phyloP scores from a whole-genome alignment of 2,797 vertebrate genomes.

The Ambastaia sidthimunki region DNA sequence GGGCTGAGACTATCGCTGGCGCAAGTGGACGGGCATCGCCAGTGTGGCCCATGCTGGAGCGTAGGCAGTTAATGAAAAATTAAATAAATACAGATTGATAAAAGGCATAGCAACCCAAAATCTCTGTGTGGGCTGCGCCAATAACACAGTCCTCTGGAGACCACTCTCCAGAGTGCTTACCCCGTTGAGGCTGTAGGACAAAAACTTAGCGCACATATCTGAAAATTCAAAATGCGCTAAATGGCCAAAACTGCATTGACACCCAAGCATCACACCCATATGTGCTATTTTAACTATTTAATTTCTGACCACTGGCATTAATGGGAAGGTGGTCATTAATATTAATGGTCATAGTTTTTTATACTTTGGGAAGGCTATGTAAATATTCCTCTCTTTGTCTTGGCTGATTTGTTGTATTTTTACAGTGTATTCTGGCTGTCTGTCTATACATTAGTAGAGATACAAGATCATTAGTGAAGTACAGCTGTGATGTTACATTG shows the following conservation, averaged over 20 bases:
- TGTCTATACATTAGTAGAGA: too few species aligned
- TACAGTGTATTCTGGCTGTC: too few species aligned
- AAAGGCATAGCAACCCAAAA: slow-evolving; percentile 60
- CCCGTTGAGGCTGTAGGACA: slow-evolving; percentile 32
- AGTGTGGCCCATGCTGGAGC: slow-evolving; percentile 56
- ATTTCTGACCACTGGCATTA: too few species aligned
- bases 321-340: too few species aligned
- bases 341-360: too few species aligned
- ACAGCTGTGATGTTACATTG: too few species aligned
- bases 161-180: slow-evolving; percentile 27
- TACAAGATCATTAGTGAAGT: too few species aligned
- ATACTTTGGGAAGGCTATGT: too few species aligned
- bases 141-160: slow-evolving; percentile 38
- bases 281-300: not conserved
- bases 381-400: too few species aligned
- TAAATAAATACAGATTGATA: slow-evolving; percentile 37
- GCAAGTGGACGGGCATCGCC: slow-evolving; percentile 59
- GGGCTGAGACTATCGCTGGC: slow-evolving; percentile 58
- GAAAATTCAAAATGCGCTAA: slow-evolving; percentile 21
- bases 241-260: not conserved
- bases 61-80: slow-evolving; percentile 48
- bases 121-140: slow-evolving; percentile 58
- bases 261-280: not conserved
- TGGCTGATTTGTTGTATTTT: too few species aligned
- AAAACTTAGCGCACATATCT: slow-evolving; percentile 45